These are phyloP conservation scores for Cygnus olor DNA, from an alignment of 2,797 vertebrate genomes.

Conservation along the genomic window DNA sequence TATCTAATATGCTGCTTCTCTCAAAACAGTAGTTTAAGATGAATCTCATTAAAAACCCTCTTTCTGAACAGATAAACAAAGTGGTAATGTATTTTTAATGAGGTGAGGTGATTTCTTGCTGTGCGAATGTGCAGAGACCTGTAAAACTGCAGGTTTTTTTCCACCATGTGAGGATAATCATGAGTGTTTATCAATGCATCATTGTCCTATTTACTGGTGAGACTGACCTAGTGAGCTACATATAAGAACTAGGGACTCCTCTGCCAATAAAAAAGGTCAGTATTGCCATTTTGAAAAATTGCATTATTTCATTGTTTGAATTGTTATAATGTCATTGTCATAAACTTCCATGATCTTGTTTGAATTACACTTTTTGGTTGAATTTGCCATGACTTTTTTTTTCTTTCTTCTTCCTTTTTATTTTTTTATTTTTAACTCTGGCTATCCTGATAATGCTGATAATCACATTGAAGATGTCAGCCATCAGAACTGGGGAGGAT, in stretches of 20 bases:
- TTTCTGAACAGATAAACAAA: slow-evolving; percentile 50
- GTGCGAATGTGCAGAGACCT: slow-evolving; percentile 44
- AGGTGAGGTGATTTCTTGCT: slow-evolving; percentile 55
- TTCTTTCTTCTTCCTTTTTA: background rate
- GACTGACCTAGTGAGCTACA: slow-evolving; percentile 57
- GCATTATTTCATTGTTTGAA: background rate
- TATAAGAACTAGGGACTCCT: background rate
- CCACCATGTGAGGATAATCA: background rate
- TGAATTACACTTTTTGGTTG: background rate
- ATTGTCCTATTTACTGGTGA: slow-evolving; percentile 39
- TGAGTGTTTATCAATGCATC: slow-evolving; percentile 18
- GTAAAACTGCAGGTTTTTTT: slow-evolving; percentile 24
- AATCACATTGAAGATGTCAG: background rate
- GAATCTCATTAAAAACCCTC: slow-evolving; percentile 46
- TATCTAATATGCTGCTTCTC: background rate
- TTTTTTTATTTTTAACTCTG: background rate
- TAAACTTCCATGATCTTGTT: background rate
- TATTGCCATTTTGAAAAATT: background rate
- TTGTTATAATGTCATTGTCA: background rate
- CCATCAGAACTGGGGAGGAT: background rate
- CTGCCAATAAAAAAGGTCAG: background rate
- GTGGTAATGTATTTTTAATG: slow-evolving; percentile 56
- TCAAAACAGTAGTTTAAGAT: slow-evolving; percentile 44
- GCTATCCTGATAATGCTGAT: background rate
- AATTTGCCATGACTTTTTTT: background rate